A percentile compares a stretch with the other conserved stretches of the same genome.
Evolutionary conservation across 2,113 vertebrate species (phyloP).

Genomic region (Anhinga rufa): DNA sequence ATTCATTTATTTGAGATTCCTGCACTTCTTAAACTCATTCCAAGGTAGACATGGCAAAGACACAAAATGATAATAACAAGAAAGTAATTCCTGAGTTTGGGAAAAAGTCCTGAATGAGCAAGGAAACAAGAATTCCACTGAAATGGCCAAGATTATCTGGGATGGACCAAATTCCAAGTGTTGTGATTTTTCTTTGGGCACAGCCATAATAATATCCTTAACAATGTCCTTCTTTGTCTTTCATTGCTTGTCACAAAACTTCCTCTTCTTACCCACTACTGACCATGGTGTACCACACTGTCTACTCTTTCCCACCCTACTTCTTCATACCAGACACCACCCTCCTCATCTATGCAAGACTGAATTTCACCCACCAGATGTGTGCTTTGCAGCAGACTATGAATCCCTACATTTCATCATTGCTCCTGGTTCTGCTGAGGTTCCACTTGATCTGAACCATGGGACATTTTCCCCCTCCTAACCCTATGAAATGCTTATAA

Average conservation of each 20-base stretch:
- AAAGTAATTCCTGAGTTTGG: background rate
- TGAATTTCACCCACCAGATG: background rate
- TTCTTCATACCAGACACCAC: background rate
- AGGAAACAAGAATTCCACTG: background rate
- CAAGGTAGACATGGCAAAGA: background rate
- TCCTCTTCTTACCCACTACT: background rate
- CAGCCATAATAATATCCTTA: background rate
- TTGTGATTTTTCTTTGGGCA: background rate
- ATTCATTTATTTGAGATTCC: background rate
- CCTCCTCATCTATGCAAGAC: fast-evolving
- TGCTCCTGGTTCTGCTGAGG: background rate
- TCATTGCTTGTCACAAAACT: background rate
- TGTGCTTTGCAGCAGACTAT: background rate
- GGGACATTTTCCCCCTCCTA: background rate
- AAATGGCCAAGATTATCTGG: background rate
- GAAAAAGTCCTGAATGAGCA: background rate
- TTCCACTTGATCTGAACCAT: background rate
- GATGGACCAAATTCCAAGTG: background rate
- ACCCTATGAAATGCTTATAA: background rate
- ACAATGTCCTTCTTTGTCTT: background rate
- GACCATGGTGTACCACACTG: fast-evolving
- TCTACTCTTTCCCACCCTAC: background rate
- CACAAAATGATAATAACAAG: background rate
- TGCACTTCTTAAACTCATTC: background rate
- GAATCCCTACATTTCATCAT: background rate